phyloP scores from a whole-genome alignment of 2,888 invertebrate species.

The Yponomeuta malinellus region DNA sequence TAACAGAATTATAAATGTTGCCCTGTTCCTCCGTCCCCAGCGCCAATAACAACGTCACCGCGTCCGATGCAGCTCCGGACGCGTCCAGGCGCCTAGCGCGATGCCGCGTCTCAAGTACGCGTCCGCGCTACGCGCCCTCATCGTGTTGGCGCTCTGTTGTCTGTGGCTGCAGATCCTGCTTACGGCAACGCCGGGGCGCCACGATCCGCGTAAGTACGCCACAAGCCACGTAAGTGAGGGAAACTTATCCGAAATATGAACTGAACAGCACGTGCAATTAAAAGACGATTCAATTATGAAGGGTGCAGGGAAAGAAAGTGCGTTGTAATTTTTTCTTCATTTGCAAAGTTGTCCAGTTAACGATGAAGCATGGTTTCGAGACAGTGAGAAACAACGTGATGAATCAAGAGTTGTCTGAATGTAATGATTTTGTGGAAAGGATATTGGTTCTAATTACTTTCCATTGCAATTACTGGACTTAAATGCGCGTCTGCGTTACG shows the following conservation, averaged over 20 bases:
- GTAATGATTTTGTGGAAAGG: no score
- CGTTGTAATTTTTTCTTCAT: no score
- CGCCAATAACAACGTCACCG: background rate
- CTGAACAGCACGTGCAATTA: no score
- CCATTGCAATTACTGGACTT: background rate
- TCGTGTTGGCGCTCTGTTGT: conserved; percentile 57
- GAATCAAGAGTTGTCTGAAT: no score
- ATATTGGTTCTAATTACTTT: no score
- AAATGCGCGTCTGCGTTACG: conserved; percentile 50
- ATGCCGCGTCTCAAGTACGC: conserved; percentile 28
- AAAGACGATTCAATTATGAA: no score
- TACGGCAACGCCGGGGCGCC: conserved; percentile 43
- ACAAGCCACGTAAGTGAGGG: conserved; percentile 53
- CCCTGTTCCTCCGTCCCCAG: conserved; percentile 8
- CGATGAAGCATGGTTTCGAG: no score
- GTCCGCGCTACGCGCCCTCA: conserved; percentile 55
- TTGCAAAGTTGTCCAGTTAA: no score
- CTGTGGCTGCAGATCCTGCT: conserved; percentile 69
- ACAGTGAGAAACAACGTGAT: no score
- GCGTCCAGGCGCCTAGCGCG: conserved; percentile 1
- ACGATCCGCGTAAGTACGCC: conserved; percentile 20
- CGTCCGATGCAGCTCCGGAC: background rate
- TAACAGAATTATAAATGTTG: no score
- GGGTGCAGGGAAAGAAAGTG: no score
- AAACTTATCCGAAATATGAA: no score